Evolutionary conservation across 2,113 vertebrate species (phyloP), one percentile per base, ranked within the genome.

Genomic region (Salvelinus fontinalis): DNA sequence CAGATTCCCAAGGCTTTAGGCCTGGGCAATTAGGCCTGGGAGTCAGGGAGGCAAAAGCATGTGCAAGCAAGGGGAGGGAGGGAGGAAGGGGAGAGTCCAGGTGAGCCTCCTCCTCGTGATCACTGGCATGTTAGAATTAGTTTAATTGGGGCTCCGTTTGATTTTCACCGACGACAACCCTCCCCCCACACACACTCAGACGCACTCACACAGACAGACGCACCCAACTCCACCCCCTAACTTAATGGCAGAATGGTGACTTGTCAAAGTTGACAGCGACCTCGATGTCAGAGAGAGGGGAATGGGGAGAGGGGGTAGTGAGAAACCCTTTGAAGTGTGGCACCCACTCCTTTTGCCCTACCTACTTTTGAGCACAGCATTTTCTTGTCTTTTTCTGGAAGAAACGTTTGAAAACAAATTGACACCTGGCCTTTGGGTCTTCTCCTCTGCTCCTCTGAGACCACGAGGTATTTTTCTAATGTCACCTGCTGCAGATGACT

Each of bases 111-210:
- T 94, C 94, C 94, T 95, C 86, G 92, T 97, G 94, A 93, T 95
- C 95, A 95, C 87, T 96, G 94, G 93, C 93, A 95, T 95, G 95
- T 95, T 95, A 95, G 95, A 96, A 97, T 97, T 94, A 95, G 92
- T 95, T 97, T 97, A 97, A 97, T 97, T 97, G 95, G 96, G 90
- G 13, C 93, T 95, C 92, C 95, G 95, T 97, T 97, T 97, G 96
- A 95, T 96, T 96, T 94, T 93, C 89, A 90, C 95, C 92, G 92
- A 92, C 68, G 86, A 90, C 93, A 90, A 68, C 74, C 76, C 67
- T 14, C 7, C 9, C 60, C 60, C 68, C 0, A 77, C 75, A 44
- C 39, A 44, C 59, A 39, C 13, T 18, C 16, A 14, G 14, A 44
- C 29, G 26, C 68, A 34, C 57, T 20, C 78, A 78, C 67, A 75